These are phyloP conservation scores for Aphaenogaster rudis DNA, from an alignment of 1,140 invertebrate genomes.

Conservation along the genomic window DNA sequence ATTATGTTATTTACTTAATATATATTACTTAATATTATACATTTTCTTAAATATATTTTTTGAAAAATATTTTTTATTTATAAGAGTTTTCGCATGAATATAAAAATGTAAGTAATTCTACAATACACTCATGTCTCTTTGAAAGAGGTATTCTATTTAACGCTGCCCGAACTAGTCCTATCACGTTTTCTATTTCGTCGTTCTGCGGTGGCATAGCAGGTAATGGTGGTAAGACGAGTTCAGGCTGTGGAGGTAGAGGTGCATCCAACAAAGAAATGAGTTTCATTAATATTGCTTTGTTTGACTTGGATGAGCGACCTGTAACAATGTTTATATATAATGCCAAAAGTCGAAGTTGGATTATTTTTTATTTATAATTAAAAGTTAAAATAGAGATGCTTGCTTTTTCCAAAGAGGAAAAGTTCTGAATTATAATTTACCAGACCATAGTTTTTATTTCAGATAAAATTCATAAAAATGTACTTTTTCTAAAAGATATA, in stretches of 20 bases:
- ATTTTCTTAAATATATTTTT: too few species aligned
- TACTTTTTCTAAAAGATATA: too few species aligned
- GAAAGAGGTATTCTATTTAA: slow-evolving; percentile 11
- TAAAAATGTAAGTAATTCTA: slow-evolving; percentile 2
- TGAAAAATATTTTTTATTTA: background rate
- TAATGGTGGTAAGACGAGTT: background rate
- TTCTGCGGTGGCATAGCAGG: background rate
- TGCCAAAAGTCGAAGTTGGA: background rate
- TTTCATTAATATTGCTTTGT: background rate
- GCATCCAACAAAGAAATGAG: background rate
- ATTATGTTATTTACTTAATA: too few species aligned
- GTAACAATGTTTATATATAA: slow-evolving; percentile 11
- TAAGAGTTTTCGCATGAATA: background rate
- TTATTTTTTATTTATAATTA: too few species aligned
- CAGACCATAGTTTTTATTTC: too few species aligned
- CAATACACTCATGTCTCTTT: background rate
- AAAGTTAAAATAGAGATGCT: too few species aligned
- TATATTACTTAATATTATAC: too few species aligned
- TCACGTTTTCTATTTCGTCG: background rate
- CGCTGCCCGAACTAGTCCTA: background rate
- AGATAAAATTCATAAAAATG: too few species aligned
- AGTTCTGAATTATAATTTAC: too few species aligned
- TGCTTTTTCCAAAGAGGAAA: too few species aligned
- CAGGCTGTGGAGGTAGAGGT: background rate
- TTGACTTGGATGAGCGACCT: background rate